Percentiles rank a stretch among this genome's conserved stretches.
phyloP scores from a whole-genome alignment of 2,797 vertebrate species.

The Oceanodroma leucorhoa region DNA sequence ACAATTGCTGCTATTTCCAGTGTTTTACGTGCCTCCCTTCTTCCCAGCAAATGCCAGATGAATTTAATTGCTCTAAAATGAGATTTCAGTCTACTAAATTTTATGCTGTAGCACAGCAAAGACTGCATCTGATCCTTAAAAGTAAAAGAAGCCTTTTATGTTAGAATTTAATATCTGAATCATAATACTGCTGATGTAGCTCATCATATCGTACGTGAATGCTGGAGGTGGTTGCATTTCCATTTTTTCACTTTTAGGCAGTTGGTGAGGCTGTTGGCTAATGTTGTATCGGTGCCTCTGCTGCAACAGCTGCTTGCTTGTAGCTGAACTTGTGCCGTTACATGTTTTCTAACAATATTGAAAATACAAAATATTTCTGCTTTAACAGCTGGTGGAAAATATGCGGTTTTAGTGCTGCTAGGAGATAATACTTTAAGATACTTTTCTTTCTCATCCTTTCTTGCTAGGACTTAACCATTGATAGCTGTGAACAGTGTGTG shows the following conservation, averaged over 20 bases:
- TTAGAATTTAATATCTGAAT: not conserved
- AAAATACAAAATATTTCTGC: not conserved
- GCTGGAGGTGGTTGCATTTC: not conserved
- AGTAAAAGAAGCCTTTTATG: not conserved
- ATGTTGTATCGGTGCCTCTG: not conserved
- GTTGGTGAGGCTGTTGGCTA: not conserved
- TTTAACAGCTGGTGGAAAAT: not conserved
- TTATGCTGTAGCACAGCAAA: not conserved
- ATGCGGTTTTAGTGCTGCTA: not conserved
- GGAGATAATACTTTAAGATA: not conserved
- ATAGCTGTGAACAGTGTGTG: not conserved
- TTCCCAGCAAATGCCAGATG: not conserved
- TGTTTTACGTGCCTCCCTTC: not conserved
- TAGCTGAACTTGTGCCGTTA: not conserved
- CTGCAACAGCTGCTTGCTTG: not conserved
- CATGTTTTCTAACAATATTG: not conserved
- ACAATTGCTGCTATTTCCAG: not conserved
- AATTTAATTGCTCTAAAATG: not conserved
- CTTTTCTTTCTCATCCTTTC: not conserved
- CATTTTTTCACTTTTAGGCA: not conserved
- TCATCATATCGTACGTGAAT: fast-evolving
- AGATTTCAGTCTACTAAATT: not conserved
- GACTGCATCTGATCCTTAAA: not conserved
- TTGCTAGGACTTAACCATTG: not conserved
- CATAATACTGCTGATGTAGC: not conserved